Evolutionary conservation across 2,888 invertebrate genomes (phyloP).

Genomic region (Pollenia angustigena): DNA sequence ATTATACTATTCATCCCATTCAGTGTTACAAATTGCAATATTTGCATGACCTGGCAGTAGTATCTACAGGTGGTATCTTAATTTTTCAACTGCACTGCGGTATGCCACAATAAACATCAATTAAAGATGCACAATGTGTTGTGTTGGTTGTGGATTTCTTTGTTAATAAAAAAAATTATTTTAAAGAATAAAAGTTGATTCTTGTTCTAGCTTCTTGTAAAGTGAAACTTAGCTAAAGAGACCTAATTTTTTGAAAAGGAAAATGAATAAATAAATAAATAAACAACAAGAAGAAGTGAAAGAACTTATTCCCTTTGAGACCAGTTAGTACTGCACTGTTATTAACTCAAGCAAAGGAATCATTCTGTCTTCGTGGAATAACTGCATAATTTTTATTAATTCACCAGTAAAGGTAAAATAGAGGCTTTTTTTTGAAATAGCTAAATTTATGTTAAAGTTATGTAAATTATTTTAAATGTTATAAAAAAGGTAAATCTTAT

Average conservation of each 20-base stretch:
- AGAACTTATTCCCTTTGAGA: conserved; percentile 51
- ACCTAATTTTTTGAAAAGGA: not conserved
- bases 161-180: not conserved
- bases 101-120: conserved; percentile 37
- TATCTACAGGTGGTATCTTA: conserved; percentile 64
- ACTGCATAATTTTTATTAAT: conserved; percentile 30
- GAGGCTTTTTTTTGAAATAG: no score
- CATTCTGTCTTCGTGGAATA: not conserved
- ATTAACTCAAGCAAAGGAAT: not conserved
- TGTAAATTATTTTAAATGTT: not conserved
- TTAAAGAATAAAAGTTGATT: not conserved
- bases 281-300: not conserved
- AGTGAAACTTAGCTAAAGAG: conserved; percentile 41
- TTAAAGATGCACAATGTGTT: conserved; percentile 37
- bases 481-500: not conserved
- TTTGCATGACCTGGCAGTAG: not conserved
- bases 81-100: conserved; percentile 71
- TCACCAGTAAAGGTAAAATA: not conserved
- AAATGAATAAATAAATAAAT: conserved; percentile 3
- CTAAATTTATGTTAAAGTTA: no score
- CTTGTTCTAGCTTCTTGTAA: conserved; percentile 12
- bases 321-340: conserved; percentile 55
- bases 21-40: conserved; percentile 2
- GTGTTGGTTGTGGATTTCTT: conserved; percentile 1
- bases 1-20: conserved; percentile 1